Base-by-base conservation (phyloP, 2,888 invertebrate genomes). In the Choreutis nemorana region DNA sequence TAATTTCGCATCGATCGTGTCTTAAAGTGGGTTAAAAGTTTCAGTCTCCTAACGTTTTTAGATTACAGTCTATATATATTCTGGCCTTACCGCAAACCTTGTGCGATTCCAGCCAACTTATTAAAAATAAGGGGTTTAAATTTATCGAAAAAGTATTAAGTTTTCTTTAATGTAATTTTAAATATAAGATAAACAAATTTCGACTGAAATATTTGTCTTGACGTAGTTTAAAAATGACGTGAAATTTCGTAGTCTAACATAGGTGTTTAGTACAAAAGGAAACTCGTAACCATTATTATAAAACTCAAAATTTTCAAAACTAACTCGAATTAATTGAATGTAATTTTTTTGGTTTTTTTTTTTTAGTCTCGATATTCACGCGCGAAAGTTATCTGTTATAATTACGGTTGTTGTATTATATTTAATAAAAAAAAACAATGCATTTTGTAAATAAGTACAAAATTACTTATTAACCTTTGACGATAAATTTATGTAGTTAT, bases 361-460 rank as follows among this genome's bases (percentile, higher is more conserved):
- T 6, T 6, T 18, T 8, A 18, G 18, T 18, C 18, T 18, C 4
- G 8, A 18, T 6, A 8, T 18, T 6, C 8, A 18, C 5, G 5
- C 18, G 18, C 8, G 18, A 18, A 18, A 18, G 5, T 18, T 18
- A 18, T 5, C 8, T 6, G 18, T 6, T 18, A 18, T 18, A 18
- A 18, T 6, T 18, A 6, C 8, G 5, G 5, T 5, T 18, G 18
- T 6, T 8, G 18, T 6, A 18, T 5, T 18, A 18, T 18, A 52
- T 57, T 45, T 52, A 61, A 61, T 58, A 55, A 62, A 60, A 61
- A 30, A 38, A 54, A 61, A 59, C 56, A 56, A 53, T 71, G 72
- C 73, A 75, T 77, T 75, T 73, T 75, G 71, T 73, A 77, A 73
- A 77, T 77, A 75, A 70, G 66, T 73, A 72, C 66, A 71, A 68